Evolutionary conservation across 2,888 invertebrate species (phyloP).

Genomic region (Auanema freiburgensis): DNA sequence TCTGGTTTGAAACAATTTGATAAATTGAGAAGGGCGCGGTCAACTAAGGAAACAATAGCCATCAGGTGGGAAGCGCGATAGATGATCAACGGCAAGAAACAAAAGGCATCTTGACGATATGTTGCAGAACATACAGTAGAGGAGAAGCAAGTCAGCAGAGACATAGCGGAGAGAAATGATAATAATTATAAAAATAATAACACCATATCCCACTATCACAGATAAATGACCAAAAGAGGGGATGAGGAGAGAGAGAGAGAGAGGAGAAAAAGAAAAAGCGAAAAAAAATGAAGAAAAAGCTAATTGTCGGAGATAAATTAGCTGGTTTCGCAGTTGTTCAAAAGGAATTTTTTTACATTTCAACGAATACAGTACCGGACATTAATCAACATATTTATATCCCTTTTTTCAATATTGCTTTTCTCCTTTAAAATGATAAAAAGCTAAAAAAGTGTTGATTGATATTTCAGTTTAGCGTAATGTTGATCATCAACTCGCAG

Average conservation of each 20-base stretch:
- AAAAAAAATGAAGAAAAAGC: slow-evolving; percentile 5
- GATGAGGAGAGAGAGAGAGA: slow-evolving; percentile 16
- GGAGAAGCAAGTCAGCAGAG: background rate
- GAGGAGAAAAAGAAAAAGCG: slow-evolving; percentile 4
- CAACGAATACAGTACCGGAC: too few relatives aligned
- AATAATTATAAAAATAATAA: slow-evolving; percentile 5
- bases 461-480: too few relatives aligned
- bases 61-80: background rate
- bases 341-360: too few relatives aligned
- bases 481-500: too few relatives aligned
- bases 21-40: slow-evolving; percentile 1
- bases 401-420: too few relatives aligned
- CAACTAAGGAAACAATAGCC: background rate
- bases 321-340: too few relatives aligned
- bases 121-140: slow-evolving; percentile 5
- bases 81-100: slow-evolving; percentile 5
- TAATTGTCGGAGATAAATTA: background rate
- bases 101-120: slow-evolving; percentile 12
- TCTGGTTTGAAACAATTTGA: slow-evolving; percentile 2
- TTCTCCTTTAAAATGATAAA: too few relatives aligned
- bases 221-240: slow-evolving; percentile 5
- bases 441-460: too few relatives aligned
- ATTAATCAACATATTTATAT: too few relatives aligned
- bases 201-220: background rate
- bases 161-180: slow-evolving; percentile 9